Percentiles rank a stretch among this genome's conserved stretches.
Conservation (phyloP, 2,797 vertebrate species). For the Novumbra hubbsi region DNA sequence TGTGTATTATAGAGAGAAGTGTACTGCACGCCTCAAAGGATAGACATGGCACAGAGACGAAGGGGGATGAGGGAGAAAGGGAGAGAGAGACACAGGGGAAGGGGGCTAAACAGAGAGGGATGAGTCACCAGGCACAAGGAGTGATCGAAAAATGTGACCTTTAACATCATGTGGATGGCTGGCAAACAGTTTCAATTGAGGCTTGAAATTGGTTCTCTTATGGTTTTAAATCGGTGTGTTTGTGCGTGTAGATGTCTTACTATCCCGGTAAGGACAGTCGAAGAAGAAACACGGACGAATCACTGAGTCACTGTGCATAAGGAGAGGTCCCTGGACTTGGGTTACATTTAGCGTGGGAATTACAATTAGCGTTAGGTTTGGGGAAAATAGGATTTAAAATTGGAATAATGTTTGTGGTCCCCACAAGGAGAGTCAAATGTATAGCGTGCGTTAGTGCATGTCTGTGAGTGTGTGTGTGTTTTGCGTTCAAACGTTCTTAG, state of each 20-base stretch:
- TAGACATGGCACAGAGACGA: background rate
- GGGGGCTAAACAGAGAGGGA: background rate
- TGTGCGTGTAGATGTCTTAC: background rate
- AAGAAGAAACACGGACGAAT: no score
- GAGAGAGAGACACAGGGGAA: background rate
- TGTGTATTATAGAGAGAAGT: background rate
- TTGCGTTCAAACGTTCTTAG: no score
- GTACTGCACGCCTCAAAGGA: background rate
- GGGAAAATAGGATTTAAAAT: no score
- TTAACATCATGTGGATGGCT: conserved; percentile 39
- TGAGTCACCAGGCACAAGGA: conserved; percentile 32
- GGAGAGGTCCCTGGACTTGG: no score
- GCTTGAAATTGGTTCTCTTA: conserved; percentile 49
- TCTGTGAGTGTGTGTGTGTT: conserved; percentile 24
- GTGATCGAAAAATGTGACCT: conserved; percentile 38
- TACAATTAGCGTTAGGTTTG: no score
- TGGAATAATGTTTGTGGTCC: no score
- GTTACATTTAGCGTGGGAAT: no score
- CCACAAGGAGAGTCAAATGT: no score
- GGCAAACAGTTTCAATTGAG: conserved; percentile 51
- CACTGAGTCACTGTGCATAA: no score
- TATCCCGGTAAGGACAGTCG: no score
- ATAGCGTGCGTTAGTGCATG: no score
- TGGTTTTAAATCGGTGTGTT: background rate
- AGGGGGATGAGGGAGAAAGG: background rate